phyloP scores from a whole-genome alignment of 2,797 vertebrate genomes.

The Myiotriccus ornatus region DNA sequence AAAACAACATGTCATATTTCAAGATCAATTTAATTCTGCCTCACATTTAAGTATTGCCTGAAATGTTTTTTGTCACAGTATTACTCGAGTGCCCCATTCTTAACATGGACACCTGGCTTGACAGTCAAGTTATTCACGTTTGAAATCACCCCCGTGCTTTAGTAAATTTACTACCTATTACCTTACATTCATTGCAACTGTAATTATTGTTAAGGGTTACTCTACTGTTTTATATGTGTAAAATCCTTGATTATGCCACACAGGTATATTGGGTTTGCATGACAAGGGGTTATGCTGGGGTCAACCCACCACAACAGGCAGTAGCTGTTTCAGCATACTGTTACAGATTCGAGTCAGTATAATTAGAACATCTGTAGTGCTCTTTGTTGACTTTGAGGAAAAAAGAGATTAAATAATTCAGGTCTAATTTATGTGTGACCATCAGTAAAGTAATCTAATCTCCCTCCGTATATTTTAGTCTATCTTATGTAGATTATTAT shows the following conservation, averaged over 20 bases:
- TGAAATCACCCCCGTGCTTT: background rate
- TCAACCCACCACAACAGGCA: background rate
- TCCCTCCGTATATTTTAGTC: background rate
- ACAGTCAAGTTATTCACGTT: background rate
- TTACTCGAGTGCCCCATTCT: background rate
- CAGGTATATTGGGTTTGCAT: background rate
- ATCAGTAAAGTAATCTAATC: background rate
- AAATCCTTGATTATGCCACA: background rate
- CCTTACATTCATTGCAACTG: background rate
- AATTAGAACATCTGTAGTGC: background rate
- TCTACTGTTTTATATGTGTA: background rate
- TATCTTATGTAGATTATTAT: background rate
- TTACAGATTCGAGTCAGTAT: background rate
- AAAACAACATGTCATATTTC: background rate
- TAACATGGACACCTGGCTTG: background rate
- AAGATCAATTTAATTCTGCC: background rate
- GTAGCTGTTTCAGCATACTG: background rate
- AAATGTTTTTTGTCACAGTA: background rate
- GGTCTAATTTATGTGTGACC: background rate
- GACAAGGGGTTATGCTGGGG: background rate
- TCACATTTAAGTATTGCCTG: background rate
- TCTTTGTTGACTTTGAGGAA: background rate
- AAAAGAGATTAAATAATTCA: background rate
- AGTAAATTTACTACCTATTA: background rate
- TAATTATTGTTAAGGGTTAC: background rate